Conservation (phyloP, 2,888 invertebrate species). For the Xestoiulus laeticollis region DNA sequence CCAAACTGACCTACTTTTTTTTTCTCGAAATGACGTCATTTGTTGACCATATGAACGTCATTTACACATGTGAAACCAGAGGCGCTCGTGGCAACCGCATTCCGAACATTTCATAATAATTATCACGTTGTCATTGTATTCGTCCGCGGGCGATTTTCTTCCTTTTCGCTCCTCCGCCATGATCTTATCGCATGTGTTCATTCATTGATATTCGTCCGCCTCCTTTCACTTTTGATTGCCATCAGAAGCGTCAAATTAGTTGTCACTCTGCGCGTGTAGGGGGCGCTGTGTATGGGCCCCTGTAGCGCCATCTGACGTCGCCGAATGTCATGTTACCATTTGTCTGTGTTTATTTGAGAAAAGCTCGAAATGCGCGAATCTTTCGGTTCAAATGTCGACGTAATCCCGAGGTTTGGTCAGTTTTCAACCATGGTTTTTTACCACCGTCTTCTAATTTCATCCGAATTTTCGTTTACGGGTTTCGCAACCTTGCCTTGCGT, state of each 20-base stretch:
- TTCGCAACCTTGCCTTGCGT: constrained; percentile 37
- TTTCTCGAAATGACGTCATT: too few relatives aligned
- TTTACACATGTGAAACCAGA: background rate
- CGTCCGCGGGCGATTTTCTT: background rate
- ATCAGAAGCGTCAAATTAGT: constrained; percentile 5
- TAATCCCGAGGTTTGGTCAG: background rate
- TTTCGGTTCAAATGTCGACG: background rate
- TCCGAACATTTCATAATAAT: background rate
- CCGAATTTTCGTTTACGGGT: background rate
- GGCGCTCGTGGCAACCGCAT: background rate
- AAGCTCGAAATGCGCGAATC: too few relatives aligned
- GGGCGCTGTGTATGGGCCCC: background rate
- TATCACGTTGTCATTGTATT: background rate
- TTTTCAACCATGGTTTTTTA: background rate
- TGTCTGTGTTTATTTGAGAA: too few relatives aligned
- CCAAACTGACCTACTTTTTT: too few relatives aligned
- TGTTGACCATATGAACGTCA: background rate
- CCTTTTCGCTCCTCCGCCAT: background rate
- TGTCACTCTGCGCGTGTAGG: background rate
- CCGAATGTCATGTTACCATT: too few relatives aligned
- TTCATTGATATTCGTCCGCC: constrained; percentile 29
- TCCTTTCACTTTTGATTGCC: constrained; percentile 34
- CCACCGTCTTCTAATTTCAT: background rate
- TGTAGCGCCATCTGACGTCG: background rate
- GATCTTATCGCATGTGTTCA: background rate